Evolutionary conservation across 1,140 invertebrate species (phyloP).

Genomic region (Saccostrea echinata): DNA sequence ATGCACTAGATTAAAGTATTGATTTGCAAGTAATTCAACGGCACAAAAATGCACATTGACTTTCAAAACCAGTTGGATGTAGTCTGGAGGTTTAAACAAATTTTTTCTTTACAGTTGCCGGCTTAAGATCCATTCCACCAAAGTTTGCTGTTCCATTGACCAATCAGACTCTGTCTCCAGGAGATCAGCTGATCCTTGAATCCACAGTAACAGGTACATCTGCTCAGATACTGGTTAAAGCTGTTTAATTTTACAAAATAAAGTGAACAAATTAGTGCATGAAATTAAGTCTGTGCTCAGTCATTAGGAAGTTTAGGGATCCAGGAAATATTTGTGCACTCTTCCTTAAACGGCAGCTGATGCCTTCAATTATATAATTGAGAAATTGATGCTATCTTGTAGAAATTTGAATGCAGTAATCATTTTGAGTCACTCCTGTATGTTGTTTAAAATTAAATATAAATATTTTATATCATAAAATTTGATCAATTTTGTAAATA

Average conservation of each 20-base stretch:
- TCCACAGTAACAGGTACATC: constrained; percentile 65
- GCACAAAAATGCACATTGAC: no score
- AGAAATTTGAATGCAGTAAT: background rate
- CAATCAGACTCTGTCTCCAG: constrained; percentile 56
- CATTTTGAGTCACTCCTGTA: background rate
- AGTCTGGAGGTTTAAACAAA: no score
- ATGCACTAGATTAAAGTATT: background rate
- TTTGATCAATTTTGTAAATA: no score
- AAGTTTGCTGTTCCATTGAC: constrained; percentile 64
- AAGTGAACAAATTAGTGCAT: background rate
- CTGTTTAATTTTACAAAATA: background rate
- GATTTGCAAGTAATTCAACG: background rate
- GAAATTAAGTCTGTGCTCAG: background rate
- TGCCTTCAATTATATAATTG: background rate
- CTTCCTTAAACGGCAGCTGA: background rate
- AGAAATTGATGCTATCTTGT: background rate
- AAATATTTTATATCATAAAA: no score
- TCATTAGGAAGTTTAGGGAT: background rate
- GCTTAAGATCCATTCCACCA: constrained; percentile 60
- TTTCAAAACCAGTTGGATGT: no score
- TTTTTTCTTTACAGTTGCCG: constrained; percentile 53
- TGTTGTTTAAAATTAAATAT: background rate
- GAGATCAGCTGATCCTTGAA: constrained; percentile 64
- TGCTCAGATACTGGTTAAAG: background rate
- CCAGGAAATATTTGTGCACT: background rate